phyloP scores from a whole-genome alignment of 2,113 vertebrate species.

The Vidua chalybeata region DNA sequence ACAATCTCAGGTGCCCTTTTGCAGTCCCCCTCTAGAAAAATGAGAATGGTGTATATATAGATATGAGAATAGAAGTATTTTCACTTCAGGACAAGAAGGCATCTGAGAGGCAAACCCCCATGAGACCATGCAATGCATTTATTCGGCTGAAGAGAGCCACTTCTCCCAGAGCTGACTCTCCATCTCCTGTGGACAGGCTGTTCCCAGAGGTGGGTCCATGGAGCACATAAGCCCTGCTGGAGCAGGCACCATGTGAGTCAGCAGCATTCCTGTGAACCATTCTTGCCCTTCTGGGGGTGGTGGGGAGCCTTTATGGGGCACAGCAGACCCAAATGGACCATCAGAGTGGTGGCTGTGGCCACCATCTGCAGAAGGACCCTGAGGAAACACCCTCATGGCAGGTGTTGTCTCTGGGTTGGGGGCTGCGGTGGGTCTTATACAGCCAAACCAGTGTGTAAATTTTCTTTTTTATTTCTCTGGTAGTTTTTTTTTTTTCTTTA shows the following conservation, averaged over 20 bases:
- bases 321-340: neutral
- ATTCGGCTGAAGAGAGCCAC: neutral
- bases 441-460: neutral
- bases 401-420: neutral
- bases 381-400: neutral
- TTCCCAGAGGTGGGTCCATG: neutral
- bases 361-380: neutral
- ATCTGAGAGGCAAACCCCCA: neutral
- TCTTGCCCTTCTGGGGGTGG: neutral
- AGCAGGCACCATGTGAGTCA: neutral
- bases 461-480: neutral
- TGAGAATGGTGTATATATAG: neutral
- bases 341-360: no score
- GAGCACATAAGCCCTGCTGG: neutral
- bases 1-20: conserved; percentile 64
- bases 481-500: neutral
- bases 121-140: neutral
- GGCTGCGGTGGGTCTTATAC: neutral
- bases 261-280: neutral
- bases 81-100: neutral
- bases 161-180: neutral
- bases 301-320: neutral
- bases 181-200: neutral
- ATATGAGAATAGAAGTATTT: neutral
- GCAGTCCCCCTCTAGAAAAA: conserved; percentile 77